Evolutionary conservation across 92 coral and sea anemone species (phyloP), one percentile per base, ranked within the genome.

Genomic region (Hydrozoanthus gracilis): DNA sequence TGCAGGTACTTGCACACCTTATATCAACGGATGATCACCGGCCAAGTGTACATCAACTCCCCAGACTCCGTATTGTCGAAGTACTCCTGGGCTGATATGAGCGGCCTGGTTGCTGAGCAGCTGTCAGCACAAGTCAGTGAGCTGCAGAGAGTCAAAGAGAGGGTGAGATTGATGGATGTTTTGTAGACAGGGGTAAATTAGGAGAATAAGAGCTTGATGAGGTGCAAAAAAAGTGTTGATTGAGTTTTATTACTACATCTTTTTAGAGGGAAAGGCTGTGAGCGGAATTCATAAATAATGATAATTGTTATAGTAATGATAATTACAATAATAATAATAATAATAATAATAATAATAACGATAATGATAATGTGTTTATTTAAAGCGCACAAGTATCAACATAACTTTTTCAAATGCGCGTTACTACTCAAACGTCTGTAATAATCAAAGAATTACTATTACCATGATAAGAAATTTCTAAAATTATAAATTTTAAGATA

Each of bases 1-100:
- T 91, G 96, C 73, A 88, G 92, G 78, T 96, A 95, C 87, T 95
- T 96, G 61, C 99, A 96, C 73, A 93, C 99, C 45, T 72, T 96
- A 73, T 96, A 96, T 75, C 99, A 96, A 87, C 98, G 99, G 65
- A 90, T 96, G 94, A 88, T 96, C 71, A 94, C 99, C 3, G 99
- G 99, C 71, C 93, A 93, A 77, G 95, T 93, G 75, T 95, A 92
- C 89, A 86, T 84, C 89, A 91, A 84, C 62, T 91, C 98, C 27
- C 93, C 98, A 58, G 94, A 92, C 88, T 82, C 98, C 54, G 95
- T 95, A 18, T 88, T 92, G 83, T 84, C 93, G 66, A 88, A 87
- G 35, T 96, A 92, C 78, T 88, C 98, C 69, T 96, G 98, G 99
- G 89, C 96, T 5, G 99, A 96, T 70, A 95, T 96, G 99, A 95